Evolutionary conservation across 2,888 invertebrate genomes (phyloP).

Genomic region (Rhagium mordax): DNA sequence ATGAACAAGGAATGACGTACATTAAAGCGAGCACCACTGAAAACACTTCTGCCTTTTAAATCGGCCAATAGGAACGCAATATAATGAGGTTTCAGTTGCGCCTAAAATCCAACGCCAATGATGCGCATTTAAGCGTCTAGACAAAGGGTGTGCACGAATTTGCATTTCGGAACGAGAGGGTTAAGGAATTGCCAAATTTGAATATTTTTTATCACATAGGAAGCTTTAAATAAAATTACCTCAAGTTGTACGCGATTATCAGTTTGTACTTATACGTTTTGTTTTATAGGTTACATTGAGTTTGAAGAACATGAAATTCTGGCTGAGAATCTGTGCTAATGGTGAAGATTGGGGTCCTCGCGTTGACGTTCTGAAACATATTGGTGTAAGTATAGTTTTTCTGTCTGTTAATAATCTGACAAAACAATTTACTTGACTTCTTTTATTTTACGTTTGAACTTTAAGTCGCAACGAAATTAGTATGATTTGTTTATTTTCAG

Average conservation of each 20-base stretch:
- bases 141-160: neutral
- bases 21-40: neutral
- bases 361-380: neutral
- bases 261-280: neutral
- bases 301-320: neutral
- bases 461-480: no score
- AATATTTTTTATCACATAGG: slow-evolving; percentile 1
- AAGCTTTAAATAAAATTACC: slow-evolving; percentile 9
- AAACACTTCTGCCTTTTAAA: neutral
- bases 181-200: slow-evolving; percentile 18
- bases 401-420: no score
- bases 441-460: no score
- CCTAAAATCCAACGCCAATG: neutral
- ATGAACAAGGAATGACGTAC: neutral
- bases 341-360: neutral
- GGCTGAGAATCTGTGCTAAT: neutral
- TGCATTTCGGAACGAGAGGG: slow-evolving; percentile 20
- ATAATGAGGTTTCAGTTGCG: neutral
- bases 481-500: no score
- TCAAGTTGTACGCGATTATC: neutral
- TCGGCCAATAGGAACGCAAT: neutral
- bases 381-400: neutral
- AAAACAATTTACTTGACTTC: no score
- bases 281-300: slow-evolving; percentile 11
- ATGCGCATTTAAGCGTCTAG: slow-evolving; percentile 5